phyloP scores from a whole-genome alignment of 2,797 vertebrate species.

The Rhabdophis nuchalis region DNA sequence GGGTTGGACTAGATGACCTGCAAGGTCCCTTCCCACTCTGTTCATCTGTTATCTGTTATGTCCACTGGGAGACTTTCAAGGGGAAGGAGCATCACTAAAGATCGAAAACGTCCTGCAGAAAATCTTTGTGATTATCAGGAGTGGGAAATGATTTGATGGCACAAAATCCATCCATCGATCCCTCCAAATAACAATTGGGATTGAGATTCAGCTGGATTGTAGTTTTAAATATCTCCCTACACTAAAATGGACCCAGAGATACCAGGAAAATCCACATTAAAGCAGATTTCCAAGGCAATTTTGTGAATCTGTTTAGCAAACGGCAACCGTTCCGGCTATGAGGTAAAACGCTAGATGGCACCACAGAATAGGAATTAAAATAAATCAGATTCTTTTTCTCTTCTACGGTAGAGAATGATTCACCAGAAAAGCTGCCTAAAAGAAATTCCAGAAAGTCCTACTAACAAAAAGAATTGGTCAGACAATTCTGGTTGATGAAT shows the following conservation, averaged over 20 bases:
- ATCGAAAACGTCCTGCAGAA: neutral
- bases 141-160: neutral
- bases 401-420: neutral
- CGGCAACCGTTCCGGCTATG: neutral
- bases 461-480: neutral
- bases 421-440: neutral
- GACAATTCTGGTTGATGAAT: neutral
- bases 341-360: conserved; percentile 60
- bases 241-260: neutral
- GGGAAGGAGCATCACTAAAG: neutral
- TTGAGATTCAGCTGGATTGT: neutral
- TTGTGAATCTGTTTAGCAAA: neutral
- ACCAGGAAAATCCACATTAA: neutral
- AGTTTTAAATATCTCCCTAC: neutral
- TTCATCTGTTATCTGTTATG: too few relatives aligned
- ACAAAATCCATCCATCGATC: neutral
- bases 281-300: neutral
- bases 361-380: conserved; percentile 55
- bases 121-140: too few relatives aligned
- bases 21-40: too few relatives aligned
- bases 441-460: neutral
- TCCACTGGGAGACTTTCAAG: too few relatives aligned
- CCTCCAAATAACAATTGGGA: neutral
- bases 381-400: neutral
- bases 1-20: too few relatives aligned